Evolutionary conservation across 2,888 invertebrate species (phyloP).

Genomic region (Slavum lentiscoides): DNA sequence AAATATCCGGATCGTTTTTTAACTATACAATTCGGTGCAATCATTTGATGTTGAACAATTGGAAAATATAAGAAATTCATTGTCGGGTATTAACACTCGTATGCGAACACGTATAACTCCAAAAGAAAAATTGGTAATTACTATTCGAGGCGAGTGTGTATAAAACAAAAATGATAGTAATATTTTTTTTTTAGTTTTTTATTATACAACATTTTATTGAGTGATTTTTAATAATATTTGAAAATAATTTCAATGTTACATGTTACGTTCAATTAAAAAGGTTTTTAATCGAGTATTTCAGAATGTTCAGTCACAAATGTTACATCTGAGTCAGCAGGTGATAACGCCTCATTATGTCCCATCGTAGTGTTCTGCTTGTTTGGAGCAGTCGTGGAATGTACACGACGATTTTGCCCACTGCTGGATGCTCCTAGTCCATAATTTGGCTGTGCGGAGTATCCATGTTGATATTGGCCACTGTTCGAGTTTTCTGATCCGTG

Average conservation of each 20-base stretch:
- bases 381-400: not conserved
- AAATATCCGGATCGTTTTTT: slow-evolving; percentile 1
- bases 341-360: not conserved
- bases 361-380: not conserved
- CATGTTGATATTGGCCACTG: slow-evolving; percentile 11
- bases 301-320: not conserved
- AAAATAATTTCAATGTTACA: not conserved
- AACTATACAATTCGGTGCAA: slow-evolving; percentile 5
- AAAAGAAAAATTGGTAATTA: slow-evolving; percentile 19
- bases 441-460: not conserved
- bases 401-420: slow-evolving; percentile 4
- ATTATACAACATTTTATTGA: not conserved
- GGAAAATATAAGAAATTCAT: slow-evolving; percentile 11
- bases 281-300: not conserved
- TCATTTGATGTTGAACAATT: slow-evolving; percentile 3
- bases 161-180: not conserved
- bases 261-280: not conserved
- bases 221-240: no score
- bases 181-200: not conserved
- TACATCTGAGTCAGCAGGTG: slow-evolving; percentile 1
- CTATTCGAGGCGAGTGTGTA: not conserved
- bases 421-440: slow-evolving; percentile 10
- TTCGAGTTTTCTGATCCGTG: not conserved
- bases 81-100: slow-evolving; percentile 3
- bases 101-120: not conserved